These are phyloP conservation scores for Tychaedon coryphoeus DNA, from an alignment of 2,113 vertebrate genomes.

Conservation along the genomic window DNA sequence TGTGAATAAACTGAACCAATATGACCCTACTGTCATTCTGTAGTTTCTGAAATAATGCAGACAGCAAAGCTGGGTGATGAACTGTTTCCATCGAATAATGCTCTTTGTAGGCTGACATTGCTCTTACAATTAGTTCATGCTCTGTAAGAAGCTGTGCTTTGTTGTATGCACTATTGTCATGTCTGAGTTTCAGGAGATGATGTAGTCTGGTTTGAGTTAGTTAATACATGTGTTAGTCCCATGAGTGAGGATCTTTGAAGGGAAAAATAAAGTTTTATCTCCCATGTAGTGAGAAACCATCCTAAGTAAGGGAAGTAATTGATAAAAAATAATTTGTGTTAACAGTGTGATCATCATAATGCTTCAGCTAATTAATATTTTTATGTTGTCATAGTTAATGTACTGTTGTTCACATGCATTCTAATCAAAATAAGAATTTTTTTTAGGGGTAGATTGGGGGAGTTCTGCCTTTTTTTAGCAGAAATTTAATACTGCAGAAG, in stretches of 20 bases:
- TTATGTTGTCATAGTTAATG: not conserved
- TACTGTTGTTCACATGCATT: not conserved
- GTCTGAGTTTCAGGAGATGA: not conserved
- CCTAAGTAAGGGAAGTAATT: no score
- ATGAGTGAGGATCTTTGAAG: not conserved
- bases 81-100: fast-evolving
- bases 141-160: not conserved
- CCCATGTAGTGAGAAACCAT: fast-evolving
- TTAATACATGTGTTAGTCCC: not conserved
- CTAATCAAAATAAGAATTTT: not conserved
- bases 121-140: not conserved
- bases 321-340: not conserved
- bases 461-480: not conserved
- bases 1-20: fast-evolving
- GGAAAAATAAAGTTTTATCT: not conserved
- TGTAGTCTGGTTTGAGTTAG: not conserved
- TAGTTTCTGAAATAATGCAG: not conserved
- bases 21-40: fast-evolving
- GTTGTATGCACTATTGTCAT: fast-evolving
- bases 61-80: not conserved
- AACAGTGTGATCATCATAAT: not conserved
- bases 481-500: not conserved
- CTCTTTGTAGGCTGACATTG: not conserved
- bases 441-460: not conserved
- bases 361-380: fast-evolving